phyloP scores from a whole-genome alignment of 2,113 vertebrate genomes.

The Sebastes schlegelii region DNA sequence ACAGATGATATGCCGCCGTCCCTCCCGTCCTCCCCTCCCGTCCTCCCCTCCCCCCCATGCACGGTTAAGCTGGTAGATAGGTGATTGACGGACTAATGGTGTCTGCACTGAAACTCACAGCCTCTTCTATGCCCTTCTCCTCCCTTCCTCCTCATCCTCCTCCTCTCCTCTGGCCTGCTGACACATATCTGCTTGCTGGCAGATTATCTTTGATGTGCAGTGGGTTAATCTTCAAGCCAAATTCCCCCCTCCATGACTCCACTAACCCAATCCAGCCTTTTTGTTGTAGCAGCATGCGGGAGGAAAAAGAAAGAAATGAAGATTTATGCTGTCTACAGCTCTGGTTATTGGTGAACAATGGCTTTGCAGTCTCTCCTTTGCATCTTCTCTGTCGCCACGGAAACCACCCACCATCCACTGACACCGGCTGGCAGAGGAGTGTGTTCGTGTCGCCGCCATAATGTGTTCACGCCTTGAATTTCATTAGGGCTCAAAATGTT shows the following conservation, averaged over 20 bases:
- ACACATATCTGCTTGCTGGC: constrained; percentile 70
- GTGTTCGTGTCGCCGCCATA: constrained; percentile 34
- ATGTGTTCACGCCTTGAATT: constrained; percentile 44
- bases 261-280: constrained; percentile 38
- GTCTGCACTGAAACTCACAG: constrained; percentile 3
- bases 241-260: constrained; percentile 48
- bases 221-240: constrained; percentile 61
- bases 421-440: constrained; percentile 35
- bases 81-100: constrained; percentile 34
- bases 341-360: constrained; percentile 43
- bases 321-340: constrained; percentile 4
- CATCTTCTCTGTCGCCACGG: constrained; percentile 61
- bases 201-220: constrained; percentile 56
- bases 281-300: background rate
- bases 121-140: background rate
- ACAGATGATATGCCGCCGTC: constrained; percentile 6
- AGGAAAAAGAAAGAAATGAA: background rate
- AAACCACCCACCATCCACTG: constrained; percentile 61
- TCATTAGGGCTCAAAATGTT: constrained; percentile 45
- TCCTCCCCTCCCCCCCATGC: background rate
- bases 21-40: background rate
- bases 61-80: background rate
- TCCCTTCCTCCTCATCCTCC: constrained; percentile 14
- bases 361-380: constrained; percentile 23
- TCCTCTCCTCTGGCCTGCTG: constrained; percentile 57